phyloP scores from a whole-genome alignment of 2,797 vertebrate species.

The Pseudochirops corinnae region DNA sequence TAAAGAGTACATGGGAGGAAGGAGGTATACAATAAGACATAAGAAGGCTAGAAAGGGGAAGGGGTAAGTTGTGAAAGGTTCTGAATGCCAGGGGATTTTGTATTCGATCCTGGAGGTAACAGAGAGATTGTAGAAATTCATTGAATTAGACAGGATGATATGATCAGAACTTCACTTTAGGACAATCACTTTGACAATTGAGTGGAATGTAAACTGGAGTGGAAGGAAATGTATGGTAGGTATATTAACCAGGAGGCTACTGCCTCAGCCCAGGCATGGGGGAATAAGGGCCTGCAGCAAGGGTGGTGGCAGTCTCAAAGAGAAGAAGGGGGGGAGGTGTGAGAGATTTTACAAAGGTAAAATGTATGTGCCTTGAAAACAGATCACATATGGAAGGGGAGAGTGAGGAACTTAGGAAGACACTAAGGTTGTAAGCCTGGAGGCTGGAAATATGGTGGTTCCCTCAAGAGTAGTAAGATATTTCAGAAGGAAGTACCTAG shows the following conservation, averaged over 20 bases:
- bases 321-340: background rate
- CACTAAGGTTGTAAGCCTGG: background rate
- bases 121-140: background rate
- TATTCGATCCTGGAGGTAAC: background rate
- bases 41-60: background rate
- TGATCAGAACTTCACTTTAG: background rate
- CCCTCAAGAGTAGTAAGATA: background rate
- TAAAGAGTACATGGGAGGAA: background rate
- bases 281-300: background rate
- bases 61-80: background rate
- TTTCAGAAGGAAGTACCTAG: too few relatives aligned
- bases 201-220: background rate
- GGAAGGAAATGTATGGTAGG: background rate
- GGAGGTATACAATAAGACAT: background rate
- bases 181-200: background rate
- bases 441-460: background rate
- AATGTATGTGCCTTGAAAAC: background rate
- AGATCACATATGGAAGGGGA: background rate
- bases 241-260: background rate
- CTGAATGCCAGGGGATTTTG: background rate
- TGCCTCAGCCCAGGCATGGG: background rate
- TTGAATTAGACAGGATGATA: background rate
- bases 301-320: background rate
- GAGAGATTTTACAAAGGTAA: background rate
- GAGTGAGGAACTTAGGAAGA: background rate